Conservation (phyloP, 2,113 vertebrate species). For the Rostratula benghalensis region DNA sequence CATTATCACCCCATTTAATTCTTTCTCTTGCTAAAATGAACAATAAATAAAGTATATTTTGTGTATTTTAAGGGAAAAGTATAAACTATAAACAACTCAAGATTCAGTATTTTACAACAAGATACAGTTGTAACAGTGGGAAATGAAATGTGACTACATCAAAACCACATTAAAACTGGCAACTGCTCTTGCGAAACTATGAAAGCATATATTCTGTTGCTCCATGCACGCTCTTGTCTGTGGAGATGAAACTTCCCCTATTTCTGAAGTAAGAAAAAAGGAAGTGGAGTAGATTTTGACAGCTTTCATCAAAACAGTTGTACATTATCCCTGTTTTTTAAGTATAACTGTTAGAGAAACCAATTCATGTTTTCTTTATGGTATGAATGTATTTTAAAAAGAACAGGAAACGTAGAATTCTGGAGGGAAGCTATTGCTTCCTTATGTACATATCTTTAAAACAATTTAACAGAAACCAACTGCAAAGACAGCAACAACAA, state of each 20-base stretch:
- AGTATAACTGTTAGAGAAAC: neutral
- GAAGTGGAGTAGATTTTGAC: neutral
- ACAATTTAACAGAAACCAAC: neutral
- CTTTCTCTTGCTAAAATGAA: neutral
- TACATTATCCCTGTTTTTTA: neutral
- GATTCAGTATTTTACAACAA: neutral
- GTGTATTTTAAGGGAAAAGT: neutral
- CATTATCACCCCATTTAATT: neutral
- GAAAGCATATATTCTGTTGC: neutral
- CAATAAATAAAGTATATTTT: neutral
- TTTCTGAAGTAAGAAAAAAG: neutral
- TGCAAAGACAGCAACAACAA: neutral
- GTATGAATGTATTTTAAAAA: neutral
- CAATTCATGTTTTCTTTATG: neutral
- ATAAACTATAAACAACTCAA: neutral
- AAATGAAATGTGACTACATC: neutral
- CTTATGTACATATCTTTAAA: neutral
- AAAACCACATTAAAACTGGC: neutral
- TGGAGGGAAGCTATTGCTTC: neutral
- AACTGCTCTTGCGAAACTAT: constrained; percentile 42
- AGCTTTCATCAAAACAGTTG: neutral
- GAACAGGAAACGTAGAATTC: neutral
- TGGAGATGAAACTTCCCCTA: constrained; percentile 26
- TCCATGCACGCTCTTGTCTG: neutral
- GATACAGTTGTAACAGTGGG: neutral